A percentile compares a stretch with the other conserved stretches of the same genome.
These are phyloP conservation scores for Laupala kohalensis DNA, from an alignment of 1,140 invertebrate species.

Conservation along the genomic window DNA sequence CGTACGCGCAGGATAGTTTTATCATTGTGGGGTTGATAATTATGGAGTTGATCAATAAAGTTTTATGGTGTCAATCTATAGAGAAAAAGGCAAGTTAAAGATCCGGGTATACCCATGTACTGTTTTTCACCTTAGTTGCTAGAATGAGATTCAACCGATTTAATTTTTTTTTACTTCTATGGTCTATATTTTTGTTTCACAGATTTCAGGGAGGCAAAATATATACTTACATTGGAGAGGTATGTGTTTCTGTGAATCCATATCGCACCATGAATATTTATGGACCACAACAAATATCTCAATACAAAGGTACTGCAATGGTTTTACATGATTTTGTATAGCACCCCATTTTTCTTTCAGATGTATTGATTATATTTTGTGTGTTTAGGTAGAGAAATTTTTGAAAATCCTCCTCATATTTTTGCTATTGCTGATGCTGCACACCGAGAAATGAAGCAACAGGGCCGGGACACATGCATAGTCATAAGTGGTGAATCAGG, in stretches of 20 bases:
- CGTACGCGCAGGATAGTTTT: too few species aligned
- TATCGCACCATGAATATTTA: slow-evolving; percentile 79
- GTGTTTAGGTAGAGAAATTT: slow-evolving; percentile 61
- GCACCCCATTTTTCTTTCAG: not conserved
- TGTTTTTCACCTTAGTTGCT: too few species aligned
- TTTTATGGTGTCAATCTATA: too few species aligned
- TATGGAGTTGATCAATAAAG: too few species aligned
- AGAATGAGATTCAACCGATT: too few species aligned
- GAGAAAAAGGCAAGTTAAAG: too few species aligned
- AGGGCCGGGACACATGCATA: slow-evolving; percentile 84
- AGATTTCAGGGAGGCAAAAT: slow-evolving; percentile 81
- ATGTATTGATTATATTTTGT: not conserved
- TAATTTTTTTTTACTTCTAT: too few species aligned
- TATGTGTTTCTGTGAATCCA: slow-evolving; percentile 83
- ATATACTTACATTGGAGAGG: slow-evolving; percentile 90
- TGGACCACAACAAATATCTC: slow-evolving; percentile 58
- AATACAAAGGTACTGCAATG: slow-evolving; percentile 62
- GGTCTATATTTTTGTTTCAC: too few species aligned
- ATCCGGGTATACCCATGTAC: too few species aligned
- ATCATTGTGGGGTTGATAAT: too few species aligned
- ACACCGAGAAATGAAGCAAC: slow-evolving; percentile 82
- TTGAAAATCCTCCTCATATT: slow-evolving; percentile 88
- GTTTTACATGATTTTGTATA: slow-evolving; percentile 3
- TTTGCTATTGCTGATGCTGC: slow-evolving; percentile 89
- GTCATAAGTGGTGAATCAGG: slow-evolving; percentile 94